Evolutionary conservation across 2,888 invertebrate genomes (phyloP).

Genomic region (Willowsia nigromaculata): DNA sequence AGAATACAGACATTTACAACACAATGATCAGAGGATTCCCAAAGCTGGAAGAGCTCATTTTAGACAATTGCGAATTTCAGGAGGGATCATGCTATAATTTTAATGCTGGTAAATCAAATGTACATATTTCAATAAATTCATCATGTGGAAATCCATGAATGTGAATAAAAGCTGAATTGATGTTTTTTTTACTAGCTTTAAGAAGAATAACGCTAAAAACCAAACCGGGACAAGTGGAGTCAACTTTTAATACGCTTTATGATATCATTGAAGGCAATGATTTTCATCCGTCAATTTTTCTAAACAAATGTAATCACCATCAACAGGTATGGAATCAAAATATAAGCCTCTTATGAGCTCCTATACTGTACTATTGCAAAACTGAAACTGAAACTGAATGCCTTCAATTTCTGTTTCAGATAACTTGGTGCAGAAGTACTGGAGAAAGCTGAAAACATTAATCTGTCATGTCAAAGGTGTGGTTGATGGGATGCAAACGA

Average conservation of each 20-base stretch:
- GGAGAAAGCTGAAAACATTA: neutral
- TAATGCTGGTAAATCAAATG: neutral
- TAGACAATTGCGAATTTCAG: slow-evolving; percentile 30
- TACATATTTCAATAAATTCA: too few species aligned
- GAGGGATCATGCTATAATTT: neutral
- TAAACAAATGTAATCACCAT: neutral
- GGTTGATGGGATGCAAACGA: too few species aligned
- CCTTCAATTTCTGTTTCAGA: too few species aligned
- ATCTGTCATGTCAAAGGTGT: too few species aligned
- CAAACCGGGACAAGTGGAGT: neutral
- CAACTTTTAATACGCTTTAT: neutral
- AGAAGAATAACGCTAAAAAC: neutral
- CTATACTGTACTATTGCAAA: too few species aligned
- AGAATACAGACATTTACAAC: neutral
- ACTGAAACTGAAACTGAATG: too few species aligned
- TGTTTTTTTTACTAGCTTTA: neutral
- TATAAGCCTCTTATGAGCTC: neutral
- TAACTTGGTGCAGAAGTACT: neutral
- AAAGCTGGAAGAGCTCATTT: slow-evolving; percentile 8
- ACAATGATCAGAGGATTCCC: slow-evolving; percentile 16
- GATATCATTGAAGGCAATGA: neutral
- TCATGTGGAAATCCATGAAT: neutral
- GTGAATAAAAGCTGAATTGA: neutral
- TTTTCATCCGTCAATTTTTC: neutral
- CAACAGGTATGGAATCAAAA: neutral